Evolutionary conservation across 1,140 invertebrate genomes (phyloP).

Genomic region (Pteromalus puparum): DNA sequence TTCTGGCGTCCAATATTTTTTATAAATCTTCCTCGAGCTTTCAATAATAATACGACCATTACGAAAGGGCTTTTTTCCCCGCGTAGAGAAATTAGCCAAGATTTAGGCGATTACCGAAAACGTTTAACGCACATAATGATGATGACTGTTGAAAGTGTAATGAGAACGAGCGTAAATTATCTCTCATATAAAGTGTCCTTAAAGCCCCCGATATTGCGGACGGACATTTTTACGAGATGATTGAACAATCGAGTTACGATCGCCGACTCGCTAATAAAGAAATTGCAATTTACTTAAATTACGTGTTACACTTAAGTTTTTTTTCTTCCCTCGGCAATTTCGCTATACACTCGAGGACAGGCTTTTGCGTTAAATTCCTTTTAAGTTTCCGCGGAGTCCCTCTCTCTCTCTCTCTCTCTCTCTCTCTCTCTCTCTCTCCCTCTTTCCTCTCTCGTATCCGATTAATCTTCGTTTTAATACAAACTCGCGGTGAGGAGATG

Average conservation of each 20-base stretch:
- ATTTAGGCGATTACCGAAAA: too few species aligned
- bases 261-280: slow-evolving; percentile 19
- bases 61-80: too few species aligned
- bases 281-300: slow-evolving; percentile 32
- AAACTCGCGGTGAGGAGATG: not conserved
- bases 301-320: slow-evolving; percentile 7
- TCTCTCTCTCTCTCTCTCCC: not conserved
- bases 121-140: too few species aligned
- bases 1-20: too few species aligned
- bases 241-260: slow-evolving; percentile 10
- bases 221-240: not conserved
- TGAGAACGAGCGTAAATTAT: too few species aligned
- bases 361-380: not conserved
- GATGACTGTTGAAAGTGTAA: too few species aligned
- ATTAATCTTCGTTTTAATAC: slow-evolving; percentile 53
- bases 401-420: not conserved
- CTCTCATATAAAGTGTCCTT: too few species aligned
- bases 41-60: too few species aligned
- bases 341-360: not conserved
- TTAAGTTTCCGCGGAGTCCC: slow-evolving; percentile 19
- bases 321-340: slow-evolving; percentile 8
- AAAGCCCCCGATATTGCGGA: not conserved
- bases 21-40: too few species aligned
- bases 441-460: not conserved
- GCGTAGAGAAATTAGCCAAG: too few species aligned